phyloP scores from a whole-genome alignment of 2,113 vertebrate genomes.

The Lutjanus erythropterus region DNA sequence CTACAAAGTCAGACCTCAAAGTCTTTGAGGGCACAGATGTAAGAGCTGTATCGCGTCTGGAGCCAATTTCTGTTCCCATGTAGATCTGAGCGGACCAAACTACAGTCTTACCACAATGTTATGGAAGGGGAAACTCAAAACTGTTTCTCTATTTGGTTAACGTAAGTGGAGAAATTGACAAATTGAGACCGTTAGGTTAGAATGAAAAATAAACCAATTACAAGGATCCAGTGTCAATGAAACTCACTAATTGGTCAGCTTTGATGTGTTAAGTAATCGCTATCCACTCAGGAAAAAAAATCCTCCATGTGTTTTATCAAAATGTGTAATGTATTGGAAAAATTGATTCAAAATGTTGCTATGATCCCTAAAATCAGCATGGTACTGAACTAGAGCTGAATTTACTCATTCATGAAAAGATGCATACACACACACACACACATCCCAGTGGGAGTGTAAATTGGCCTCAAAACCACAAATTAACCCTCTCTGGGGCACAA shows the following conservation, averaged over 20 bases:
- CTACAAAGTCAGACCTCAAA: slow-evolving; percentile 80
- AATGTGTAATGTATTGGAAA: background rate
- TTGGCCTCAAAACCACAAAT: slow-evolving; percentile 77
- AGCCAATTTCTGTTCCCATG: slow-evolving; percentile 72
- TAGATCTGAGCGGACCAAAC: slow-evolving; percentile 50
- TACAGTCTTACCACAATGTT: slow-evolving; percentile 70
- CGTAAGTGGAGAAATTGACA: slow-evolving; percentile 53
- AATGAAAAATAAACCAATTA: slow-evolving; percentile 67
- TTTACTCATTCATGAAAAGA: slow-evolving; percentile 62
- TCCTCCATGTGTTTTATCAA: background rate
- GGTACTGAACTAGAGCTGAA: background rate
- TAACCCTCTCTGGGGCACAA: slow-evolving; percentile 48
- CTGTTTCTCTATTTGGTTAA: slow-evolving; percentile 68
- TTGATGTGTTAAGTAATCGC: background rate
- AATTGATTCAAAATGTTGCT: background rate
- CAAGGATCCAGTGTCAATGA: slow-evolving; percentile 22
- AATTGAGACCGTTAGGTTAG: slow-evolving; percentile 51
- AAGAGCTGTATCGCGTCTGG: slow-evolving; percentile 65
- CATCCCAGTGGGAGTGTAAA: slow-evolving; percentile 64
- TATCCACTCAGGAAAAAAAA: background rate
- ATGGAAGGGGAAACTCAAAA: slow-evolving; percentile 67
- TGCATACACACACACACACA: slow-evolving; percentile 21
- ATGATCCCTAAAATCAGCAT: background rate
- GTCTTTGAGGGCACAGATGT: slow-evolving; percentile 80
- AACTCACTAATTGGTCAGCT: slow-evolving; percentile 16